Base-by-base conservation (phyloP, 2,797 vertebrate species). In the Gadopsis bispinosus region DNA sequence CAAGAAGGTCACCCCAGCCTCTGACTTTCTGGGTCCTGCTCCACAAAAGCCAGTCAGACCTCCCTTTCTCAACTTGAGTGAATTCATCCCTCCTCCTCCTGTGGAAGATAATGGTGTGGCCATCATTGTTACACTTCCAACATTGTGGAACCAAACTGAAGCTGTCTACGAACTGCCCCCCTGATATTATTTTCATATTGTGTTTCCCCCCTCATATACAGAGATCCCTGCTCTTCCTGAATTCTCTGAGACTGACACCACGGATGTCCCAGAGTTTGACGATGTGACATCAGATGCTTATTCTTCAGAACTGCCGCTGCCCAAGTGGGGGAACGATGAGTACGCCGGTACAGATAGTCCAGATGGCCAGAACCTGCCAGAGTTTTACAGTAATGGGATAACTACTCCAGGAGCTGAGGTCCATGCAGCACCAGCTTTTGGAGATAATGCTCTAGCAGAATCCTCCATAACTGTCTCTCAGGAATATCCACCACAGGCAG, bases 11-110 rank as follows among this genome's bases (percentile, higher is more conserved):
- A 86, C 95, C 51, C 93, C 94, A 56, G 77, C 93, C 5, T n/a
- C 69, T 0, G 55, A 81, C 7, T 78, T 79, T 48, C 88, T 94
- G 63, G 93, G 90, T 60, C 79, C 88, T 8, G 75, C 95, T 64
- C 95, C 96, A 60, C 47, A 60, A 43, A 97, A 97, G 77, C 95
- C 95, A 4, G 45, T 58, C 1, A 95, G 89, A 68, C 95, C 93
- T 29, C 85, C 79, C 0, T 68, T 43, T 0, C 76, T 94, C 68
- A 86, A 93, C 73, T 88, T 95, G 35, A 51, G 60, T 31, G 54
- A 67, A 3, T 87, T 81, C 65, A 61, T 43, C 54, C 63, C 85
- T 65, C 54, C 77, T 41, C 47, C 62, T n/a, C 8, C 37, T 13
- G 4, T 75, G 39, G 68, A 80, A 67, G 51, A 69, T 43, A 80